Evolutionary conservation across 2,113 vertebrate genomes (phyloP), one percentile per base, ranked within the genome.

Genomic region (Peromyscus leucopus): DNA sequence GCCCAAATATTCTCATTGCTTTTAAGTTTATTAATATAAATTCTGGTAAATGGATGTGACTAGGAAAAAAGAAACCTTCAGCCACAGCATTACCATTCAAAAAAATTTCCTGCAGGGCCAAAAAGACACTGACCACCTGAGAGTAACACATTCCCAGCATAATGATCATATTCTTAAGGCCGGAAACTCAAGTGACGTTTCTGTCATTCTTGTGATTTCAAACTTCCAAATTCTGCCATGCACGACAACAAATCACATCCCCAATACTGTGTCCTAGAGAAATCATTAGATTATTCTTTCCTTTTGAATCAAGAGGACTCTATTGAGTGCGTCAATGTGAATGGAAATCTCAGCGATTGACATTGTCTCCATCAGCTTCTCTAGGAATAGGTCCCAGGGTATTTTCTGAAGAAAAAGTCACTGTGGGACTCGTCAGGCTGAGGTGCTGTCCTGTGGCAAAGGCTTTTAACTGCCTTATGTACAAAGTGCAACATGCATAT

Each of bases 21-120:
- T 84, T 93, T 91, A 94, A 88, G 8, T 93, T 63, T 42, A 69
- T 82, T 90, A n/a, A 36, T 80, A 4, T 61, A 71, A 69, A 93
- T 84, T 94, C 33, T 92, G 31, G 48, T n/a, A 93, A 98, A 85
- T 85, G n/a, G 94, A 48, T 90, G 72, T 61, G 75, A 92, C 24
- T 76, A 39, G 22, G 55, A 69, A 59, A 93, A 82, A 76, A n/a
- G 8, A 96, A 80, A n/a, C 4, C 61, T 75, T 79, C 59, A 84
- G 12, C 33, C 21, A 57, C 31, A 87, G 33, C 5, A 46, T 57
- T 71, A 36, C 10, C 24, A 22, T 76, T n/a, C 19, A 67, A 48
- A 63, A 67, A 89, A 83, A 48, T 6, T 72, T 10, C 63, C 36
- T 13, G 1, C 3, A 85, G 19, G 42, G 6, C n/a, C 55, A 92